phyloP scores from a whole-genome alignment of 2,888 invertebrate species.

The Portevinia maculata region DNA sequence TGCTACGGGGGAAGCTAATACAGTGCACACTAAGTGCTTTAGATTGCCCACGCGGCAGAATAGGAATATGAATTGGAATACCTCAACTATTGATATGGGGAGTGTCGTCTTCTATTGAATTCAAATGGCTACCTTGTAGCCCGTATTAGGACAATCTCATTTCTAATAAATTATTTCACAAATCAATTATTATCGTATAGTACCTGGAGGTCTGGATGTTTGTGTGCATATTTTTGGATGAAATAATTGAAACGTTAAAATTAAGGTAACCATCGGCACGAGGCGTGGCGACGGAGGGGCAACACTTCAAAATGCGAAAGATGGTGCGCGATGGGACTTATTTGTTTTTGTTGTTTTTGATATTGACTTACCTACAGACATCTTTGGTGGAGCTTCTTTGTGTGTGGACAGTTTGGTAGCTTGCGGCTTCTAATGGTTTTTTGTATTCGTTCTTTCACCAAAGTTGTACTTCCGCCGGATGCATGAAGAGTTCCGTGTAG shows the following conservation, averaged over 20 bases:
- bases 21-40: conserved; percentile 10
- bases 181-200: conserved; percentile 60
- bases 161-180: conserved; percentile 70
- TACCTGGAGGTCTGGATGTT: conserved; percentile 14
- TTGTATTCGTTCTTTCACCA: conserved; percentile 70
- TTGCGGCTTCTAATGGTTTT: conserved; percentile 64
- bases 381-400: conserved; percentile 52
- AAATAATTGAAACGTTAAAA: conserved; percentile 49
- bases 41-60: conserved; percentile 26
- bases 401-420: conserved; percentile 55
- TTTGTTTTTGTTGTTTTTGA: conserved; percentile 1
- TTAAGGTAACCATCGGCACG: conserved; percentile 45
- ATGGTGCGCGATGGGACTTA: conserved; percentile 24
- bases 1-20: conserved; percentile 19
- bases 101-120: conserved; percentile 55
- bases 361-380: conserved; percentile 75
- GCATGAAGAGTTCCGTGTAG: conserved; percentile 74
- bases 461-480: conserved; percentile 76
- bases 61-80: conserved; percentile 14
- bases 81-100: conserved; percentile 21
- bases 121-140: conserved; percentile 47
- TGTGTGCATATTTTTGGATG: conserved; percentile 37
- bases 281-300: neutral
- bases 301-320: conserved; percentile 41
- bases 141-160: conserved; percentile 66